Evolutionary conservation across 2,888 invertebrate genomes (phyloP), one percentile per base, ranked within the genome.

Genomic region (Meteorus cinctellus): DNA sequence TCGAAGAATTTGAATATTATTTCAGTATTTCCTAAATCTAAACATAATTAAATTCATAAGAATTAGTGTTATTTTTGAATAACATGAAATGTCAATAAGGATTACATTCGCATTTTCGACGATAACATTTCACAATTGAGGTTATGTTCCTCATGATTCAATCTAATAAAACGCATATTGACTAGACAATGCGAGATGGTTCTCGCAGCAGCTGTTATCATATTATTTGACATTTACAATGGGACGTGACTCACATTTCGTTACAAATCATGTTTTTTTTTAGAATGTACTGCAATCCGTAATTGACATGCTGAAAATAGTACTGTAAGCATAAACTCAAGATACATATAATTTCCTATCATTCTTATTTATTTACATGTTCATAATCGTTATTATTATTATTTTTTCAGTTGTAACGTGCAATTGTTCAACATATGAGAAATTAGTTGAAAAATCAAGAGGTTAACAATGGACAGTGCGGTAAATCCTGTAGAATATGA

Each of bases 401-500:
- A 48, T 16, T 62, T 34, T 34, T 41, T 41, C 12, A 12, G 12
- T 41, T 12, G 2, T 41, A 41, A 12, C 41, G 2, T 12, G 41
- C 12, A 41, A 2, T 12, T 41, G 41, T 41, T 41, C 41, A 41
- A 12, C 12, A 12, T 41, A 41, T 41, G 12, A 41, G 2, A 62
- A 19, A 34, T 34, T 19, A 45, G 16, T 31, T 14, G 4, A 10
- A 34, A 59, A 51, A 65, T 45, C 51, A 34, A 55, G 16, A 8
- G 55, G n/a, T 45, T 14, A 36, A 81, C 34, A 76, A 87, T 88
- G 88, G 86, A 88, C 24, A 77, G 59, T 16, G 74, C 77, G 69
- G 78, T 63, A 36, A 82, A 82, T 72, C 71, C 79, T 6, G 66
- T 83, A 41, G 79, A 78, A 41, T 82, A 90, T 79, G 91, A 91